phyloP scores from a whole-genome alignment of 2,888 invertebrate species.

The Cremastobaeus sp. region DNA sequence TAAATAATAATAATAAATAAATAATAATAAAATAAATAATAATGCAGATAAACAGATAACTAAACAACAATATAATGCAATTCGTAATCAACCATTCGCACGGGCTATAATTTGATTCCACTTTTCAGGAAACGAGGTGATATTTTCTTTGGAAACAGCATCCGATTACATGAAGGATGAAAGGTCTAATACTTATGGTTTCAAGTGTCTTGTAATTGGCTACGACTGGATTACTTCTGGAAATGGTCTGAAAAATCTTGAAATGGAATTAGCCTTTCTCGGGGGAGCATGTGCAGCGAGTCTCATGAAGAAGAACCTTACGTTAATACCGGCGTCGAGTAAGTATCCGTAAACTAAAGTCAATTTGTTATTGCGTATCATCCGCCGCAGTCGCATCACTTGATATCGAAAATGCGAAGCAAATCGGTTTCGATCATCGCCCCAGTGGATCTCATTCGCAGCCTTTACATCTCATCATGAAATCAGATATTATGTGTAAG shows the following conservation, averaged over 20 bases:
- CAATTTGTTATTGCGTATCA: too few species aligned
- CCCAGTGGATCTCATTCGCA: too few species aligned
- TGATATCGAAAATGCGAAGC: too few species aligned
- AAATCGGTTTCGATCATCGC: too few species aligned
- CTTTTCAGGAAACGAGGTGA: conserved; percentile 89
- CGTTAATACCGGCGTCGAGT: conserved; percentile 82
- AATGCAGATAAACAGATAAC: too few species aligned
- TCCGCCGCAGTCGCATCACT: too few species aligned
- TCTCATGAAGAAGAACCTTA: conserved; percentile 89
- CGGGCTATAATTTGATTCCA: conserved; percentile 67
- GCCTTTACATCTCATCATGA: too few species aligned
- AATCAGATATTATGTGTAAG: conserved; percentile 4
- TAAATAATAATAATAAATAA: too few species aligned
- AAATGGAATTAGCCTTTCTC: conserved; percentile 92
- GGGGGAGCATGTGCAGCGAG: conserved; percentile 95
- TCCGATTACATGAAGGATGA: conserved; percentile 96
- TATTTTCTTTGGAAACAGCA: conserved; percentile 97
- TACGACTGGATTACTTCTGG: conserved; percentile 86
- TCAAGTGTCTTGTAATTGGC: conserved; percentile 89
- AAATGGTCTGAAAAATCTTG: conserved; percentile 84
- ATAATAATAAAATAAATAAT: too few species aligned
- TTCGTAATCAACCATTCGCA: too few species aligned
- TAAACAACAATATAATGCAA: neutral
- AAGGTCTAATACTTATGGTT: conserved; percentile 87
- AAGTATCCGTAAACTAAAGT: conserved; percentile 61